Conservation (phyloP, 2,888 invertebrate genomes). For the Hyles lineata region DNA sequence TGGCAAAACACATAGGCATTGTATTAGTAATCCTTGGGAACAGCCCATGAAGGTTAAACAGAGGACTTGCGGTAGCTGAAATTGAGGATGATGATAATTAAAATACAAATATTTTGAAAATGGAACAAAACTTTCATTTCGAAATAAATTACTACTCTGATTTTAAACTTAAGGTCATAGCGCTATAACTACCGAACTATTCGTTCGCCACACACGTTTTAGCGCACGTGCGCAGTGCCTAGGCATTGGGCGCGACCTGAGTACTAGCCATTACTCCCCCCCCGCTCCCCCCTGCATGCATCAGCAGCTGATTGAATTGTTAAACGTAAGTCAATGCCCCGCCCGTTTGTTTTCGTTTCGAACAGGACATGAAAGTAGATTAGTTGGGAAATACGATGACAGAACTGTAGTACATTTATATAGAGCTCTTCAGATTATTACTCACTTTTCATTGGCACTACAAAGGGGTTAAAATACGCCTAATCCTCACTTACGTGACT, state of each 20-base stretch:
- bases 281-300: not conserved
- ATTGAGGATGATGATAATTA: no score
- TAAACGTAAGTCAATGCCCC: conserved; percentile 16
- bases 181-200: no score
- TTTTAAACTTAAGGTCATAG: no score
- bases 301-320: conserved; percentile 19
- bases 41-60: no score
- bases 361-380: conserved; percentile 20
- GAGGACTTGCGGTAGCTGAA: no score
- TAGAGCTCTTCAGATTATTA: not conserved
- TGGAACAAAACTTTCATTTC: no score
- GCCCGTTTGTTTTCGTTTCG: conserved; percentile 12
- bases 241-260: conserved; percentile 17
- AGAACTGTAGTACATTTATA: not conserved
- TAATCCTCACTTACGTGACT: no score
- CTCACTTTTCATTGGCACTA: no score
- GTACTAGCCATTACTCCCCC: not conserved
- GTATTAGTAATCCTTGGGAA: no score
- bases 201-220: conserved; percentile 30
- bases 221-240: conserved; percentile 22
- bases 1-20: no score
- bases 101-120: no score
- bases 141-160: no score
- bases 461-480: not conserved
- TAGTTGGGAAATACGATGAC: not conserved